Base-by-base conservation (phyloP, 2,888 invertebrate species). In the Drosophila monieri region DNA sequence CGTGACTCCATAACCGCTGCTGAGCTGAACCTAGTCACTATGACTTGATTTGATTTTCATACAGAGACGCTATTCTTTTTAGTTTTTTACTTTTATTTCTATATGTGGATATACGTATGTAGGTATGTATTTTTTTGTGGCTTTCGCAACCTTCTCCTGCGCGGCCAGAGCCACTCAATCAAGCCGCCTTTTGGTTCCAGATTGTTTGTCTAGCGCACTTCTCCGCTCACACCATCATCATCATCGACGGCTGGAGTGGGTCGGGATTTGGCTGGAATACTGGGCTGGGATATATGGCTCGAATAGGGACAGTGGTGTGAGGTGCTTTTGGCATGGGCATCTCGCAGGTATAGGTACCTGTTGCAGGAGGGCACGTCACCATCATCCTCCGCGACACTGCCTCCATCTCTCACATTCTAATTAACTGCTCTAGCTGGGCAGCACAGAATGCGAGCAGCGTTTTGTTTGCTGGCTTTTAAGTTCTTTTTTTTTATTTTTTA, bases 381-480 rank as follows among this genome's bases (percentile, higher is more conserved):
- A 32, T 18, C 56, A 21, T 18, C 21, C 4, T 23, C 27, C 14
- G 53, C 12, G 32, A 18, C 54, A 10, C 48, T 47, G 59, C 58
- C 39, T 48, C 68, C 61, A 54, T 70, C 39, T 72, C 77, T 72
- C 77, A 79, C 78, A 81, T 87, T 88, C 88, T 87, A 88, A 85
- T 85, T 85, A 88, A 84, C 88, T 88, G 86, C 88, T 84, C 88
- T 80, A 84, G 85, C 85, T 88, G 79, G 78, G 74, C 77, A 81
- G 65, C 62, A 85, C 81, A 86, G 61, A 86, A 87, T 67, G 87
- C 85, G 85, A 85, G 87, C 85, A 81, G 51, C 74, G 74, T 72
- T 86, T 79, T 83, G 85, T 83, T 83, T 85, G 73, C 76, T 79
- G 88, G 80, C 88, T 85, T 85, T 88, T 86, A 87, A 88, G 76